phyloP scores from a whole-genome alignment of 2,797 vertebrate genomes.

The Buphagus erythrorhynchus region DNA sequence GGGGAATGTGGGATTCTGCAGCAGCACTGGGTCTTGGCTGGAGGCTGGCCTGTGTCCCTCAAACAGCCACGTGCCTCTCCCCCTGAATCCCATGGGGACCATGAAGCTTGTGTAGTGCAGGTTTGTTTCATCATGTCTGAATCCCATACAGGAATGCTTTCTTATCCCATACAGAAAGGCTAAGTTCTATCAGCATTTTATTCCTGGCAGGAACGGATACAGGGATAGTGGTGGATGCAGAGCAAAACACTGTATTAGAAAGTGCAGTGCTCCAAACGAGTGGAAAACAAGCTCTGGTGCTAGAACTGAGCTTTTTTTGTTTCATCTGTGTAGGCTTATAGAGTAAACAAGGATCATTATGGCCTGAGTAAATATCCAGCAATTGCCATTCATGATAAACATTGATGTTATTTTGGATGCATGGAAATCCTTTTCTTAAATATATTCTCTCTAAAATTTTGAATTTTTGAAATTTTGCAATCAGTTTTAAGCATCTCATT shows the following conservation, averaged over 20 bases:
- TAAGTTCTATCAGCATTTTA: background rate
- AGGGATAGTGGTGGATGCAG: background rate
- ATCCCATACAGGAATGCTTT: background rate
- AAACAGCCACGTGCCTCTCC: accelerated
- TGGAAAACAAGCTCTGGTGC: background rate
- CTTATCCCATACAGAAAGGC: background rate
- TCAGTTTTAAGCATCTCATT: background rate
- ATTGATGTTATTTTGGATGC: background rate
- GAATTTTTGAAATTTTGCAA: accelerated
- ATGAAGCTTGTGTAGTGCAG: accelerated
- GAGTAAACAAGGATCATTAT: background rate
- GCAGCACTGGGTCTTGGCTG: background rate
- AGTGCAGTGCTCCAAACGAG: background rate
- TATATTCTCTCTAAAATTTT: background rate
- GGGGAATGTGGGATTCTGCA: background rate
- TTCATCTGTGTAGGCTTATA: background rate
- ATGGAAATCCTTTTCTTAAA: background rate
- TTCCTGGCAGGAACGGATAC: background rate
- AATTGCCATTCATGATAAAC: background rate
- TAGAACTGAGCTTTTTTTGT: background rate
- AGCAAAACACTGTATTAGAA: background rate
- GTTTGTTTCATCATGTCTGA: background rate
- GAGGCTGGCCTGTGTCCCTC: background rate
- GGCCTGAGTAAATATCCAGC: background rate
- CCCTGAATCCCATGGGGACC: background rate